Base-by-base conservation (phyloP, 2,113 vertebrate genomes). In the Seriola dumerili region DNA sequence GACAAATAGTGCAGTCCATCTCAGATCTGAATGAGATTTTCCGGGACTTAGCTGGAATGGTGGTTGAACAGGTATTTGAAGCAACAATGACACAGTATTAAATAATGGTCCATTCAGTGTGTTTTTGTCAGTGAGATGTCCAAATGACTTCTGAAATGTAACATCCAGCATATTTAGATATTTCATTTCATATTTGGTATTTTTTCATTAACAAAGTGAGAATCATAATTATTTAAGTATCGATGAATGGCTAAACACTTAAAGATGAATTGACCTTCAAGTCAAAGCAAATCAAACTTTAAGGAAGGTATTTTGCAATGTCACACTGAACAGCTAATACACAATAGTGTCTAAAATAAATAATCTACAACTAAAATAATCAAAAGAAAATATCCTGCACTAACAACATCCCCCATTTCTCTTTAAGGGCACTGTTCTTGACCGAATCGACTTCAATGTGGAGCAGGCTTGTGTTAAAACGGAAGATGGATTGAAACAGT, bases 381-480 rank as follows among this genome's bases (percentile, higher is more conserved):
- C 1, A 72, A 59, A 25, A 14, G 11, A 17, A 59, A 59, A 29
- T 34, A 68, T 78, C 44, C 1, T 48, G 9, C 11, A 12, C n/a
- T 62, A 19, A 83, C 55, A 40, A 16, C 29, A 50, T 34, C 9
- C 8, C 10, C 76, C 11, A 67, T 76, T 55, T 38, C 85, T 57
- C 8, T 86, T 46, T 42, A 85, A 99, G 98, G 98, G 98, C 63
- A 99, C 98, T 0, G 97, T 99, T 88, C 96, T 99, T 11, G 98
- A 99, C 88, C 95, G 97, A 92, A 99, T 99, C 78, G 98, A 99
- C 95, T 99, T 98, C 88, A 98, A 98, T n/a, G 97, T 99, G 71
- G 98, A 99, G 54, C 97, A 99, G 87, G 95, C 98, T 25, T 99
- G 97, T 93, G 90, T 99, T 70, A 99, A 98, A 96, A 99, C 98